Conservation (phyloP, 2,888 invertebrate genomes). For the Vandiemenella viatica region DNA sequence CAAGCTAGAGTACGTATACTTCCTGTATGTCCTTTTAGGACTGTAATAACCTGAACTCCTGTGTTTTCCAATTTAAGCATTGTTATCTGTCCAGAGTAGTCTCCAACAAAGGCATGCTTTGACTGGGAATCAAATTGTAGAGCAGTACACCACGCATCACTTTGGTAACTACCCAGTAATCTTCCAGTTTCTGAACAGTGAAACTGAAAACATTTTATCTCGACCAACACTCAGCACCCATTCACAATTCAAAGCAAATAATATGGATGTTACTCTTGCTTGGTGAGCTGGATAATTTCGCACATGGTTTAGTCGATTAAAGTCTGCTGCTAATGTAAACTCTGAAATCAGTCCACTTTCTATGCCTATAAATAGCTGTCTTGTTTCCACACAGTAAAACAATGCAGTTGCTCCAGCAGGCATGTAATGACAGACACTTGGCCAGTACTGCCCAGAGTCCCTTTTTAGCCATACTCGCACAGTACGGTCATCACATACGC, state of each 20-base stretch:
- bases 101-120: constrained; percentile 93
- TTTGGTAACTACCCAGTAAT: constrained; percentile 73
- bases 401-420: constrained; percentile 83
- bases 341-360: constrained; percentile 83
- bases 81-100: constrained; percentile 88
- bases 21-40: constrained; percentile 83
- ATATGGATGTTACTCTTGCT: constrained; percentile 68
- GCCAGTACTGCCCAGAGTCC: constrained; percentile 98
- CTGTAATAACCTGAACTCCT: constrained; percentile 69
- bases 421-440: constrained; percentile 92
- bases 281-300: constrained; percentile 80
- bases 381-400: constrained; percentile 72
- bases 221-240: constrained; percentile 88
- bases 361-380: constrained; percentile 85
- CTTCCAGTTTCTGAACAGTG: constrained; percentile 88
- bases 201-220: constrained; percentile 88
- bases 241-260: constrained; percentile 66
- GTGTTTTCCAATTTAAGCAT: constrained; percentile 81
- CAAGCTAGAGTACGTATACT: constrained; percentile 84
- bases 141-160: constrained; percentile 84
- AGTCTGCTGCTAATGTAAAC: constrained; percentile 82
- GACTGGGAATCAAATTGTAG: constrained; percentile 89
- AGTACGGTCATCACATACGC: constrained; percentile 93
- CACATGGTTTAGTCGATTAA: constrained; percentile 73
- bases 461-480: constrained; percentile 92